These are phyloP conservation scores for Coendou prehensilis DNA, from an alignment of 2,797 vertebrate genomes.

Conservation along the genomic window DNA sequence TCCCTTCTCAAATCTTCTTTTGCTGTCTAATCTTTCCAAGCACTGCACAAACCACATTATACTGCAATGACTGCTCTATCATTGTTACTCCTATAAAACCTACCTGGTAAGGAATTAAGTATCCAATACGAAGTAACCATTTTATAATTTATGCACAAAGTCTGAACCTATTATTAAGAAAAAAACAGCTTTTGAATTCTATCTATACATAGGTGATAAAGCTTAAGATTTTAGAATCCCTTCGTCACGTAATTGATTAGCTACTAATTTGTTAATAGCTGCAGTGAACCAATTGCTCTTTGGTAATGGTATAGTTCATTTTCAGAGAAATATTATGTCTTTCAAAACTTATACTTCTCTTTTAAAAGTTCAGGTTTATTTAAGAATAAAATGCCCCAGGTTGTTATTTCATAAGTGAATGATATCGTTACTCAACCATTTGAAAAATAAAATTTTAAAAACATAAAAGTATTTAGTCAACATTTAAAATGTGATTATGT, in stretches of 20 bases:
- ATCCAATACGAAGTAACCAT: not conserved
- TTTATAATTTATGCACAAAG: not conserved
- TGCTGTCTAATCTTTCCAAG: not conserved
- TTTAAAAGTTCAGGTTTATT: conserved; percentile 30
- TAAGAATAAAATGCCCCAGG: not conserved
- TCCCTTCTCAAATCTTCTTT: not conserved
- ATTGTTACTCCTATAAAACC: not conserved
- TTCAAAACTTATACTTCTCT: not conserved
- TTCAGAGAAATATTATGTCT: not conserved
- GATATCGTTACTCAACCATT: not conserved
- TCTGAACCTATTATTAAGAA: not conserved
- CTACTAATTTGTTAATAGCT: conserved; percentile 10
- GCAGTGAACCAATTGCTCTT: not conserved
- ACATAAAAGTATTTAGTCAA: not conserved
- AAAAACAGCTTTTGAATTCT: not conserved
- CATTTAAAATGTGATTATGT: conserved; percentile 18
- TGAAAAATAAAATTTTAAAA: conserved; percentile 58
- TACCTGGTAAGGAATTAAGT: not conserved
- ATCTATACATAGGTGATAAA: not conserved
- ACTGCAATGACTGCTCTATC: not conserved
- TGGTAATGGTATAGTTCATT: not conserved
- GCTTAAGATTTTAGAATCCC: not conserved
- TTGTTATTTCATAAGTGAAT: not conserved
- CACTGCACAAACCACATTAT: not conserved
- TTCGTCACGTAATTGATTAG: not conserved